Percentiles rank a stretch among this genome's conserved stretches.
These are phyloP conservation scores for Leucosticte australis DNA, from an alignment of 2,113 vertebrate genomes.

Conservation along the genomic window DNA sequence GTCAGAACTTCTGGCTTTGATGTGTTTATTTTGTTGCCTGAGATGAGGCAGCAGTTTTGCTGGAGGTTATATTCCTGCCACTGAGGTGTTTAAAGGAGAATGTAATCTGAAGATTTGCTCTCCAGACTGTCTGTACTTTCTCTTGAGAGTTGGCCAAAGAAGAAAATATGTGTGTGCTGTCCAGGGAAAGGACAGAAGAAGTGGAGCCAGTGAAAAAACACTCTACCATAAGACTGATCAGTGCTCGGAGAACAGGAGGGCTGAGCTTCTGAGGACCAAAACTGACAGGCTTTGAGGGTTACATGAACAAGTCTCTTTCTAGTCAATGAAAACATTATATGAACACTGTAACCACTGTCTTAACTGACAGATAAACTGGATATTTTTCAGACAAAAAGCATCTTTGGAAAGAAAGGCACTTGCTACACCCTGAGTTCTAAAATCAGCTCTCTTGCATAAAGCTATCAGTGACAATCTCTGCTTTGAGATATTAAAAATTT, in stretches of 20 bases:
- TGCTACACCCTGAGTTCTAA: background rate
- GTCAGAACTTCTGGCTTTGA: background rate
- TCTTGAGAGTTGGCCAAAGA: conserved; percentile 17
- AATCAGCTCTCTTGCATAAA: background rate
- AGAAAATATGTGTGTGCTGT: background rate
- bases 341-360: background rate
- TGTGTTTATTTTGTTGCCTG: background rate
- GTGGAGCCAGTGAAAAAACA: background rate
- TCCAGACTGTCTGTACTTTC: conserved; percentile 17
- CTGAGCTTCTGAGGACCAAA: background rate
- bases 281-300: background rate
- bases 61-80: background rate
- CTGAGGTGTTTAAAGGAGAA: conserved; percentile 19
- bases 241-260: background rate
- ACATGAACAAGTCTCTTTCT: background rate
- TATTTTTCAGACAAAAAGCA: background rate
- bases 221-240: background rate
- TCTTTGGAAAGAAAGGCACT: background rate
- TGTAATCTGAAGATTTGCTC: background rate
- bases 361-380: background rate
- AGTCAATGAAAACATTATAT: background rate
- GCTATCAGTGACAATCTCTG: background rate
- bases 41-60: conserved; percentile 12
- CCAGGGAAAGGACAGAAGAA: background rate
- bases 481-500: background rate